Evolutionary conservation across 2,888 invertebrate genomes (phyloP).

Genomic region (Synanthedon vespiformis): DNA sequence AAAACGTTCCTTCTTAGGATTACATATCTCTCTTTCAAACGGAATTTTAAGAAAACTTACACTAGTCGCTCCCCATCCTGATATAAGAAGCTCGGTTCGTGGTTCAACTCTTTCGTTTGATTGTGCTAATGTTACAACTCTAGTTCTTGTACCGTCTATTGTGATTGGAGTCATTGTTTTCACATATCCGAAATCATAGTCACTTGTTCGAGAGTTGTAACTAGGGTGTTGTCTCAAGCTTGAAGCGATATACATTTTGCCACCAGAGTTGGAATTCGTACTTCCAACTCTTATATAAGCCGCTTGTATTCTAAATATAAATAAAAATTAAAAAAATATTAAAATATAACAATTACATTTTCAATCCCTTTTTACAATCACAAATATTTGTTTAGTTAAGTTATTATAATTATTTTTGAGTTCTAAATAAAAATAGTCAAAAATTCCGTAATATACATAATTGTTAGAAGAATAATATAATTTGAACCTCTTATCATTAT

Average conservation of each 20-base stretch:
- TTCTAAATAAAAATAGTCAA: no score
- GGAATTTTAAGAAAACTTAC: slow-evolving; percentile 20
- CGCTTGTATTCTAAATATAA: slow-evolving; percentile 25
- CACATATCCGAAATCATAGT: slow-evolving; percentile 59
- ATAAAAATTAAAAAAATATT: neutral
- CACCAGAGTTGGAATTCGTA: slow-evolving; percentile 35
- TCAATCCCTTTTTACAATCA: no score
- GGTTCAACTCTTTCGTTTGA: slow-evolving; percentile 17
- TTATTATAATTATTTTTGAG: no score
- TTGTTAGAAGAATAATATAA: no score
- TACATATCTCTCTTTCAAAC: no score
- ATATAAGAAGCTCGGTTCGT: slow-evolving; percentile 27
- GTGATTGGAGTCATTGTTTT: slow-evolving; percentile 30
- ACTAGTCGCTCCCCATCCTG: slow-evolving; percentile 51
- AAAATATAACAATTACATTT: no score
- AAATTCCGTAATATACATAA: no score
- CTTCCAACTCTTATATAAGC: slow-evolving; percentile 49
- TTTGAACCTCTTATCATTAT: no score
- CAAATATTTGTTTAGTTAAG: no score
- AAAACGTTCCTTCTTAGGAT: no score
- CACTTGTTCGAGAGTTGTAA: slow-evolving; percentile 38
- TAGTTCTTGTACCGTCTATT: slow-evolving; percentile 30
- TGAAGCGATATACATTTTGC: slow-evolving; percentile 38
- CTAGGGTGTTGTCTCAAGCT: slow-evolving; percentile 33
- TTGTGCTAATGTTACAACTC: slow-evolving; percentile 20